Evolutionary conservation across 2,888 invertebrate genomes (phyloP), one percentile per base, ranked within the genome.

Genomic region (Scaptomyza polygonia): DNA sequence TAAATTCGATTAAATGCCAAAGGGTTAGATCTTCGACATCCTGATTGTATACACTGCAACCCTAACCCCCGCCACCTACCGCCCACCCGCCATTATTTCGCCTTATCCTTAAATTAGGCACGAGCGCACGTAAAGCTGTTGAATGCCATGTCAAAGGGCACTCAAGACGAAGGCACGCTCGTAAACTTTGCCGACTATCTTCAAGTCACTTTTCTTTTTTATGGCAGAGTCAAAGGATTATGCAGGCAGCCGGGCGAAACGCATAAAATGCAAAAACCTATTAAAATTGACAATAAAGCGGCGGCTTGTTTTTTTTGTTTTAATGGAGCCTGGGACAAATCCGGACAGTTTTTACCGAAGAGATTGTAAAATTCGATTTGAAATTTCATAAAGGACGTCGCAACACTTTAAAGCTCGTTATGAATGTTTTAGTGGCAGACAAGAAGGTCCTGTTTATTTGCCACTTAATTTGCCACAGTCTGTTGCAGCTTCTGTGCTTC

Each of bases 201-300:
- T 11, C 18, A 48, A 55, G 21, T 30, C 45, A 6, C 32, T 34
- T 25, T 56, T 86, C 65, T 79, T 81, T 79, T 81, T 79, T 78
- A 79, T 75, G 78, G 72, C 75, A 81, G 77, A 77, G 73, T 84
- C 86, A 88, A 84, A 88, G 88, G 83, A 83, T 84, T 83, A 83
- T 86, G 58, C 68, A 21, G 21, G 55, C 66, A 57, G 68, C 64
- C 54, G 55, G 42, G 84, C 77, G 77, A 79, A 77, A 84, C 81
- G 70, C 87, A 86, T 88, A 88, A 84, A 88, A 88, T 83, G 80
- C 75, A 70, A 88, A 87, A 86, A 75, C 86, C 81, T 88, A 84
- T 84, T 84, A 84, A 84, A 84, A 86, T 88, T 84, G 86, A 86
- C 88, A 88, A 88, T 88, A 84, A 88, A 88, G 88, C 88, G 87